These are phyloP conservation scores for Scelioninae gen. 2 DNA, from an alignment of 2,888 invertebrate species.

Conservation along the genomic window DNA sequence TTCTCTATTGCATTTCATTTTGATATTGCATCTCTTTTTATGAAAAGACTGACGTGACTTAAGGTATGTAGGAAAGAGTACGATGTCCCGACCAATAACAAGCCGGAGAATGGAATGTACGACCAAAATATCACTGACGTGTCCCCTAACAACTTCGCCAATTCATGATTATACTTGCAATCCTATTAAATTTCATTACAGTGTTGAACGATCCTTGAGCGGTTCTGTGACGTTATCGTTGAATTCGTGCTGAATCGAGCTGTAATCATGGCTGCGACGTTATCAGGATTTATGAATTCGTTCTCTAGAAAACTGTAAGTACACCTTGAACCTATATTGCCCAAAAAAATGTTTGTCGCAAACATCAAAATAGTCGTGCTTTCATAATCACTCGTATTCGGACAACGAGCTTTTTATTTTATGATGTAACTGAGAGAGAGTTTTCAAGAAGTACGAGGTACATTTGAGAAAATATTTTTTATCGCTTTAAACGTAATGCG, in stretches of 20 bases:
- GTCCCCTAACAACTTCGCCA: conserved; percentile 69
- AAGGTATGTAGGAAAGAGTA: conserved; percentile 31
- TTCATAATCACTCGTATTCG: no score
- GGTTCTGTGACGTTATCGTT: conserved; percentile 29
- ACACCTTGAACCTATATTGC: no score
- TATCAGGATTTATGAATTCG: conserved; percentile 81
- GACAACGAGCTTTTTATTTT: not conserved
- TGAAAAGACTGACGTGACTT: conserved; percentile 44
- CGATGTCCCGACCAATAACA: conserved; percentile 50
- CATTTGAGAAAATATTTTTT: conserved; percentile 4
- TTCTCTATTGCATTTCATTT: not conserved
- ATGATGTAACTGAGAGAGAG: conserved; percentile 48
- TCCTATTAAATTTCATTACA: conserved; percentile 62
- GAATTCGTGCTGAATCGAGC: conserved; percentile 21
- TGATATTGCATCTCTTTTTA: not conserved
- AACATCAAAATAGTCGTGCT: no score
- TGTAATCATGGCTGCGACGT: conserved; percentile 78
- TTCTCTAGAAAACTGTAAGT: conserved; percentile 85
- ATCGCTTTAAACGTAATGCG: not conserved
- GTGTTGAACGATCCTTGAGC: conserved; percentile 51
- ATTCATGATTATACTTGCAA: conserved; percentile 69
- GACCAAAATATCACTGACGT: conserved; percentile 73
- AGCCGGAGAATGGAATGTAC: conserved; percentile 50
- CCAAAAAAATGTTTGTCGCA: no score
- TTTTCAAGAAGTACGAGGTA: no score